A percentile compares a stretch with the other conserved stretches of the same genome.
Conservation (phyloP, 2,797 vertebrate genomes). For the Enteromius treurensis region DNA sequence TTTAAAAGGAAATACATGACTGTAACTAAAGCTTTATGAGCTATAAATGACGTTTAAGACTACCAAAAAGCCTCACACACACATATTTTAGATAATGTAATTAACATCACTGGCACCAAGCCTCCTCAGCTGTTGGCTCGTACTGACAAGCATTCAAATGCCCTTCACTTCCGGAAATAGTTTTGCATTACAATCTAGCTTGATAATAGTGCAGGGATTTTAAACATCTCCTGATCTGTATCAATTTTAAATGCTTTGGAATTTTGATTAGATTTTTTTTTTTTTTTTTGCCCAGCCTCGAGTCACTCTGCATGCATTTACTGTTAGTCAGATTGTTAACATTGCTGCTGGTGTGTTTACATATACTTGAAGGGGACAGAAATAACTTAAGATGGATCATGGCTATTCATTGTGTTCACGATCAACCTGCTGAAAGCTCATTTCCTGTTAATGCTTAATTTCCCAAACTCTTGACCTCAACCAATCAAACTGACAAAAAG, state of each 20-base stretch:
- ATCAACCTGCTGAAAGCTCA: slow-evolving; percentile 16
- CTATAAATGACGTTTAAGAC: neutral
- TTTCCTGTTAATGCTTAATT: slow-evolving; percentile 26
- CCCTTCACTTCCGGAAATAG: slow-evolving; percentile 21
- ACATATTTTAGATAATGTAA: neutral
- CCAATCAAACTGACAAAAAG: slow-evolving; percentile 23
- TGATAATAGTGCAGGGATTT: neutral
- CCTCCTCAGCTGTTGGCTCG: slow-evolving; percentile 6
- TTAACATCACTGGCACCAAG: neutral
- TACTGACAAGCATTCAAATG: slow-evolving; percentile 6
- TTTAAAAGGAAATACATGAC: neutral
- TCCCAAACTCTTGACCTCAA: slow-evolving; percentile 17
- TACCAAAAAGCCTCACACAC: neutral
- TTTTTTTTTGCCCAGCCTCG: neutral
- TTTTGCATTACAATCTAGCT: neutral
- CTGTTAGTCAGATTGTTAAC: neutral
- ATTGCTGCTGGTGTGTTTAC: neutral
- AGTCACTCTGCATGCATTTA: neutral
- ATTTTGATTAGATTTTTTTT: neutral
- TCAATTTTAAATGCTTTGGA: neutral
- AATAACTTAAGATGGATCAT: slow-evolving; percentile 14
- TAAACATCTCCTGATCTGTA: neutral
- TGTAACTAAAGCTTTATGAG: neutral
- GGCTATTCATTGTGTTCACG: neutral
- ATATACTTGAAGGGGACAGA: neutral